Conservation (phyloP, 1,140 invertebrate genomes). For the Armadillidium nasatum region DNA sequence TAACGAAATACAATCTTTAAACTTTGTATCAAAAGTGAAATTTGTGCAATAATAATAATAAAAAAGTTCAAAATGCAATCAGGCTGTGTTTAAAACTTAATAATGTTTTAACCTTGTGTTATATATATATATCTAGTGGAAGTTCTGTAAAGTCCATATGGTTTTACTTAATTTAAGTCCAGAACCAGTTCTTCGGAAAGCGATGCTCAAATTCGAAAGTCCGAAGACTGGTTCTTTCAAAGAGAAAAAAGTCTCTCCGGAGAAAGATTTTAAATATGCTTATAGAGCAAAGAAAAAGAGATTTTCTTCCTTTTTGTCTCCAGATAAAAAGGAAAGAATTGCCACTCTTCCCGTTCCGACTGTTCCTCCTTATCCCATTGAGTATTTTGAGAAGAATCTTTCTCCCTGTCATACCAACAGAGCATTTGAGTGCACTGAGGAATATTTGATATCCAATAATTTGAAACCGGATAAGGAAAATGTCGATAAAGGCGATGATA, state of each 20-base stretch:
- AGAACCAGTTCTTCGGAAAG: conserved; percentile 2
- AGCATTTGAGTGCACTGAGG: conserved; percentile 37
- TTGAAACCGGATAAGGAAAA: conserved; percentile 24
- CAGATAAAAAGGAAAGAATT: conserved; percentile 15
- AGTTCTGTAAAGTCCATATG: background rate
- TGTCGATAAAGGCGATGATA: background rate
- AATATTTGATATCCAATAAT: conserved; percentile 2
- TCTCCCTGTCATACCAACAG: conserved; percentile 35
- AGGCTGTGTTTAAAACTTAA: too few relatives aligned
- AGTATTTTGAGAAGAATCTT: conserved; percentile 35
- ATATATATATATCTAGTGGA: conserved; percentile 5
- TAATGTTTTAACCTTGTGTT: background rate
- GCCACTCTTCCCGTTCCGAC: conserved; percentile 39
- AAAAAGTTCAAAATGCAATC: too few relatives aligned
- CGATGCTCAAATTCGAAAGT: conserved; percentile 38
- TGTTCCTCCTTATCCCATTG: conserved; percentile 42
- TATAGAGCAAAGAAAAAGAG: background rate
- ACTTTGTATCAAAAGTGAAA: too few relatives aligned
- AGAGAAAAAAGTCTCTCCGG: conserved; percentile 29
- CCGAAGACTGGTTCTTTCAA: conserved; percentile 28
- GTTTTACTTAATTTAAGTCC: background rate
- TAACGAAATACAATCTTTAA: too few relatives aligned
- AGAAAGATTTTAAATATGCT: conserved; percentile 24
- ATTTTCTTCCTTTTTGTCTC: background rate
- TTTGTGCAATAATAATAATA: too few relatives aligned